These are phyloP conservation scores for Eremophila alpestris DNA, from an alignment of 2,797 vertebrate species.

Conservation along the genomic window DNA sequence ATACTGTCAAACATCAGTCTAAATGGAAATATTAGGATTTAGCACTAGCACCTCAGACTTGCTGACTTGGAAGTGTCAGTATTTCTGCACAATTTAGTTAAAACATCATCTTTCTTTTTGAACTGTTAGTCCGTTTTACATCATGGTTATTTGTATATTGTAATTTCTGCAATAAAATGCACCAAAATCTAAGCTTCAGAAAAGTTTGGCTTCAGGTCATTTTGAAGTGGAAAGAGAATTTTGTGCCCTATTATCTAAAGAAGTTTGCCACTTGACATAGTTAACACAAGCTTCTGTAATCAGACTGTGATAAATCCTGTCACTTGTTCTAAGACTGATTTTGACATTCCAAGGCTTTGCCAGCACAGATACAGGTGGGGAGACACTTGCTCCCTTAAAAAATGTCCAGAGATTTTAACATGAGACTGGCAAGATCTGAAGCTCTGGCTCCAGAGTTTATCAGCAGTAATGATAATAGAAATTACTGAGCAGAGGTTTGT, in stretches of 20 bases:
- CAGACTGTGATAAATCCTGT: neutral
- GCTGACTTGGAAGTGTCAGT: slow-evolving; percentile 7
- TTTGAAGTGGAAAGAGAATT: neutral
- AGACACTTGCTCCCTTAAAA: neutral
- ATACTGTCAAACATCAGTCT: slow-evolving; percentile 18
- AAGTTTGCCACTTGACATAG: neutral
- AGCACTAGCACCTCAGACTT: neutral
- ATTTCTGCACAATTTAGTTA: neutral
- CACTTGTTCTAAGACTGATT: neutral
- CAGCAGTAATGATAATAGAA: neutral
- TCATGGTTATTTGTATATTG: neutral
- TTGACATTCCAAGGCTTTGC: neutral
- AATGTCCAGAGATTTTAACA: neutral
- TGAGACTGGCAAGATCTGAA: neutral
- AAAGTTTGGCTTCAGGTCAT: neutral
- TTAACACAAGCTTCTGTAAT: neutral
- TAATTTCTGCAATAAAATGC: neutral
- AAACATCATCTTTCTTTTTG: neutral
- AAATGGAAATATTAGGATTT: slow-evolving; percentile 26
- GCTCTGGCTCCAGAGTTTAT: neutral
- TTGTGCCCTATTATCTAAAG: neutral
- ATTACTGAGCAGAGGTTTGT: neutral
- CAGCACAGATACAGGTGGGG: rapidly evolving
- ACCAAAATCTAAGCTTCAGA: neutral
- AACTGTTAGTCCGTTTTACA: neutral